Percentiles rank a stretch among this genome's conserved stretches.
Conservation (phyloP, 2,113 vertebrate species). For the Shinisaurus crocodilurus region DNA sequence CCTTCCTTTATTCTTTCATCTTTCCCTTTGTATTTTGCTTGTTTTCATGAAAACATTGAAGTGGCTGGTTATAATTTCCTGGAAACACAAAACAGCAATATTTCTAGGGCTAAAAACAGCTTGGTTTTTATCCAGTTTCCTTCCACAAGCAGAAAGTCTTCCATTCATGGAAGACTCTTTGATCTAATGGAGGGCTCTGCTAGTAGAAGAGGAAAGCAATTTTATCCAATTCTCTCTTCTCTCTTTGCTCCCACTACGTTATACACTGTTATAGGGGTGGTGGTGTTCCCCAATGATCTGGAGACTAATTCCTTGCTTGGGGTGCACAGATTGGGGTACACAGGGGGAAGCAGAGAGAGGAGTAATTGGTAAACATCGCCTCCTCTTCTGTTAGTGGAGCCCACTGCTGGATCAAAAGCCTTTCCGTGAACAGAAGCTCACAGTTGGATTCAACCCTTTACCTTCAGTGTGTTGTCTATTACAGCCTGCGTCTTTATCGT, state of each 20-base stretch:
- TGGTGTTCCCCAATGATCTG: too few species aligned
- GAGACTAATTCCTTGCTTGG: too few species aligned
- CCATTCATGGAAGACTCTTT: neutral
- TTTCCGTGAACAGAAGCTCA: too few species aligned
- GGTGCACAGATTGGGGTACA: too few species aligned
- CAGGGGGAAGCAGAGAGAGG: too few species aligned
- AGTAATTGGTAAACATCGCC: too few species aligned
- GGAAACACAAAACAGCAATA: neutral
- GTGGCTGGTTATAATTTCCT: neutral
- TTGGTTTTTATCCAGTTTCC: neutral
- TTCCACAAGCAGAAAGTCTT: neutral
- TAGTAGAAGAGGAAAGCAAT: neutral
- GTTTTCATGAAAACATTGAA: neutral
- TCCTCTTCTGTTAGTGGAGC: too few species aligned
- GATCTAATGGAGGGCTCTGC: neutral
- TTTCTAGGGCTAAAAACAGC: neutral
- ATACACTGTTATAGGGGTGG: neutral
- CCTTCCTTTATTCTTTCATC: neutral
- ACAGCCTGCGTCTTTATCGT: neutral
- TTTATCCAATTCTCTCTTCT: neutral
- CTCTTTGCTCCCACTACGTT: neutral
- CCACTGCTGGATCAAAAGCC: too few species aligned
- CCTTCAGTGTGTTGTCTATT: too few species aligned
- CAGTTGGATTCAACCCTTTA: too few species aligned
- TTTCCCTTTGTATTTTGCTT: neutral